These are phyloP conservation scores for Noctua comes DNA, from an alignment of 2,888 invertebrate species.

Conservation along the genomic window DNA sequence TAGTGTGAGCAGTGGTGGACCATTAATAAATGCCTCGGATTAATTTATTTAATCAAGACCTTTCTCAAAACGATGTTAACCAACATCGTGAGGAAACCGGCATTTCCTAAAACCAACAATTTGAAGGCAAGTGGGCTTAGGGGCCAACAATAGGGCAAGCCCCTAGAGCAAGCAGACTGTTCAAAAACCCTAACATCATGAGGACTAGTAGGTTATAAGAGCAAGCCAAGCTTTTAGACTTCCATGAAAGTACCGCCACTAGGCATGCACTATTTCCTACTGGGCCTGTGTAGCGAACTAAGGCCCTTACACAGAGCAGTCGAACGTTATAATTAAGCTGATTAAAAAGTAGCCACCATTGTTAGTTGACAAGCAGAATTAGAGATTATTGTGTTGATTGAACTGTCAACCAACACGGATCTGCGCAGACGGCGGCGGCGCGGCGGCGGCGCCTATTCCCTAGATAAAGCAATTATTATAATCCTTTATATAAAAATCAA, in stretches of 20 bases:
- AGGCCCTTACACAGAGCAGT: too few relatives aligned
- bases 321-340: not conserved
- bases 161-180: too few relatives aligned
- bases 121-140: not conserved
- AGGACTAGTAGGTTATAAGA: too few relatives aligned
- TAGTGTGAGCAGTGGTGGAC: too few relatives aligned
- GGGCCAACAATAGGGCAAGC: too few relatives aligned
- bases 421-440: too few relatives aligned
- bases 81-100: not conserved
- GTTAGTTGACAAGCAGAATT: not conserved
- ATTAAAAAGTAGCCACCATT: not conserved
- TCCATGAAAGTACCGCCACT: not conserved
- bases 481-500: too few relatives aligned
- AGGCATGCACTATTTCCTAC: too few relatives aligned
- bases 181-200: too few relatives aligned
- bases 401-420: not conserved
- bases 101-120: not conserved
- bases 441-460: not conserved
- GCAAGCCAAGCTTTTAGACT: too few relatives aligned
- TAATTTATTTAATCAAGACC: not conserved
- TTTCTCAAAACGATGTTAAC: not conserved
- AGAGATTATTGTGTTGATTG: not conserved
- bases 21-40: too few relatives aligned
- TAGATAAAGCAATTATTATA: not conserved
- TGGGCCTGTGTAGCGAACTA: too few relatives aligned